These are phyloP conservation scores for Saimiri boliviensis DNA, from an alignment of 2,113 vertebrate genomes.

Conservation along the genomic window DNA sequence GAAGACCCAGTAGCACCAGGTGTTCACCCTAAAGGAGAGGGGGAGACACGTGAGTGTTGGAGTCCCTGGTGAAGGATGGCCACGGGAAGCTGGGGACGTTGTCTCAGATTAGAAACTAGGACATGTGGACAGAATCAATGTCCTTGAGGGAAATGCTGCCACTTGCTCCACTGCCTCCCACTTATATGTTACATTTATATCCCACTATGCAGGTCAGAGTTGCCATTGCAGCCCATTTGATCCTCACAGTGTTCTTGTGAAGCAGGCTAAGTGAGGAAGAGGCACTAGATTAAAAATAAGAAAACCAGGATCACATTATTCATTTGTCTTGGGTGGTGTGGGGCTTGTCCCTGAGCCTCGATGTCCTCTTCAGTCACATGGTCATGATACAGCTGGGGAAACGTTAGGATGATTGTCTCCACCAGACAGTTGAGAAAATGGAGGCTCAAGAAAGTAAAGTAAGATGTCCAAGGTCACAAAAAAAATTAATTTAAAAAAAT, in stretches of 20 bases:
- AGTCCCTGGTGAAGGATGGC: not conserved
- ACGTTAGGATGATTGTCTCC: not conserved
- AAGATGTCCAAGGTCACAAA: not conserved
- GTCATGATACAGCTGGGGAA: not conserved
- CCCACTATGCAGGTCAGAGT: not conserved
- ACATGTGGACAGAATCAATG: rapidly evolving
- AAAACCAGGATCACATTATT: not conserved
- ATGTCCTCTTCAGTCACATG: not conserved
- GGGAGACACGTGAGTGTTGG: not conserved
- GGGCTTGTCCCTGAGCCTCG: not conserved
- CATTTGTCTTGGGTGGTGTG: rapidly evolving
- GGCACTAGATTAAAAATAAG: not conserved
- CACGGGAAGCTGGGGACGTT: rapidly evolving
- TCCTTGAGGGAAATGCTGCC: not conserved
- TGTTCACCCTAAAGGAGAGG: not conserved
- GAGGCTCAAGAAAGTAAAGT: not conserved
- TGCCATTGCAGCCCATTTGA: rapidly evolving
- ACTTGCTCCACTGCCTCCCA: not conserved
- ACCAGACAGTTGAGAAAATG: not conserved
- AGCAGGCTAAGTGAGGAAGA: not conserved
- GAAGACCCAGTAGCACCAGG: not conserved
- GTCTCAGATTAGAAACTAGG: rapidly evolving
- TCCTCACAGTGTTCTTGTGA: not conserved
- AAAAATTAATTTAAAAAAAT: too few species aligned
- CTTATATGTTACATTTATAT: not conserved